Evolutionary conservation across 2,888 invertebrate species (phyloP), one percentile per base, ranked within the genome.

Genomic region (Strigamia transsilvanica): DNA sequence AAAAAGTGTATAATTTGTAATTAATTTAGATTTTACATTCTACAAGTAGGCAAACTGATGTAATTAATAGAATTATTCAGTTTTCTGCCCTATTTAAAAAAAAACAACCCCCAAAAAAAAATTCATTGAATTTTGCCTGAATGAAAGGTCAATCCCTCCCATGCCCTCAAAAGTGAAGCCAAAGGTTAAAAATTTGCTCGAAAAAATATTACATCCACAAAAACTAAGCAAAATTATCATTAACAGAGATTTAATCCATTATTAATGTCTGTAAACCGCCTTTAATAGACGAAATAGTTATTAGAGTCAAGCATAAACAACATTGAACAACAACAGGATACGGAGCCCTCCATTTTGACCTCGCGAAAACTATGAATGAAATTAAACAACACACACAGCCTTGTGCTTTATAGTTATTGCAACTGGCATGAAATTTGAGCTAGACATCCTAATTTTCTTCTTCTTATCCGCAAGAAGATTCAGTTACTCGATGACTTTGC

Each of bases 111-210:
- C n/a, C n/a, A n/a, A n/a, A n/a, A 51, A n/a, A n/a, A 42, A 42
- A 42, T 42, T 42, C 10, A 51, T 51, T 9, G 51, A 51, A 51
- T 51, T 51, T 9, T 51, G 51, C n/a, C 51, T 51, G 51, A 51
- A 51, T 51, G 51, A 51, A 51, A 51, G 51, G 51, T 51, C 51
- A 51, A 51, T 51, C 51, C n/a, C n/a, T 51, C 51, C n/a, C n/a
- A 13, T 51, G 51, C 51, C 51, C 51, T 51, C 15, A 51, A 51
- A 51, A 51, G 3, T 51, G n/a, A n/a, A n/a, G 51, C 51, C 51
- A 51, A 51, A 51, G 51, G 51, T 51, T 51, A 51, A 6, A 51
- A 6, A 51, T 51, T 51, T 51, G 13, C 13, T 51, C n/a, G 42
- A 42, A 51, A 51, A 13, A 34, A 34, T 7, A 34, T 51, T 51